Evolutionary conservation across 2,113 vertebrate genomes (phyloP).

Genomic region (Uria aalge): DNA sequence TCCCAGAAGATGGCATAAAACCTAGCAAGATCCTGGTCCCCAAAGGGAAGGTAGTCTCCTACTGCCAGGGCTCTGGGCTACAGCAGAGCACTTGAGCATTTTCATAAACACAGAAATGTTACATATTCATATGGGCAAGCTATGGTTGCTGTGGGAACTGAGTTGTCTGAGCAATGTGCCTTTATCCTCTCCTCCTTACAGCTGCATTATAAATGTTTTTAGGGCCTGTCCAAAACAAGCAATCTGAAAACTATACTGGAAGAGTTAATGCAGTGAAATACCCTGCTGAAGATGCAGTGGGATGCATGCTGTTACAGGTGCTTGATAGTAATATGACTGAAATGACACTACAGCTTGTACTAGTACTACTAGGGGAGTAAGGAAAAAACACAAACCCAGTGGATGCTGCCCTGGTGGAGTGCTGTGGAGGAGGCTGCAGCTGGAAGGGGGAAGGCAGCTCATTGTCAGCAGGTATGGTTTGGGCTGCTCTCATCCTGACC

Average conservation of each 20-base stretch:
- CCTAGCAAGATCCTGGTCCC: neutral
- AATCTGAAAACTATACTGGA: neutral
- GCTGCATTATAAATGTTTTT: neutral
- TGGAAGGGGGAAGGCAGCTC: neutral
- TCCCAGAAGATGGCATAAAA: neutral
- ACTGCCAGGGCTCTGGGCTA: neutral
- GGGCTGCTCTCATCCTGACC: neutral
- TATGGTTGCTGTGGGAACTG: constrained; percentile 68
- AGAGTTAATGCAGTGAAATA: neutral
- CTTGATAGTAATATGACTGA: neutral
- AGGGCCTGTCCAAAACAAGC: neutral
- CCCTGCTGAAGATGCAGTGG: neutral
- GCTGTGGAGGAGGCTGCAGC: neutral
- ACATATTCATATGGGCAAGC: constrained; percentile 37
- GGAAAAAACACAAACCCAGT: neutral
- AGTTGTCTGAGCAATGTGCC: constrained; percentile 25
- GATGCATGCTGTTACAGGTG: neutral
- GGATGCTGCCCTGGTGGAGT: neutral
- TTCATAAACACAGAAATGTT: neutral
- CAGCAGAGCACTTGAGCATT: neutral
- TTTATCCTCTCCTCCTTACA: neutral
- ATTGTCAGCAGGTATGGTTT: neutral
- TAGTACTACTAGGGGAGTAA: neutral
- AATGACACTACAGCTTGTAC: neutral
- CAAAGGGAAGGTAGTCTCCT: neutral